A percentile compares a stretch with the other conserved stretches of the same genome.
phyloP scores from a whole-genome alignment of 1,140 invertebrate species.

The Rhopalosiphum maidis region DNA sequence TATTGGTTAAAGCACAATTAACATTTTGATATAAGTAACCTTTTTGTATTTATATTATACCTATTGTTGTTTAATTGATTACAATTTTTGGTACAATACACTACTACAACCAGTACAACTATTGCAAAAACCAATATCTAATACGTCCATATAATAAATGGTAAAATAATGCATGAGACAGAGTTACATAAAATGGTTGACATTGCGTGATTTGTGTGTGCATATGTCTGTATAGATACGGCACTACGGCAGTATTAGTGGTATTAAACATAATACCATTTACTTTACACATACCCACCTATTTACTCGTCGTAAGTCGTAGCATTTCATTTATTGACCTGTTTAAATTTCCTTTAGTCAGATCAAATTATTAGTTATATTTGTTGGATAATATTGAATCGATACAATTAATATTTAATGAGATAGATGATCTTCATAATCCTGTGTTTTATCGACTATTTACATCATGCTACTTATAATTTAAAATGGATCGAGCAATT shows the following conservation, averaged over 20 bases:
- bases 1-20: neutral
- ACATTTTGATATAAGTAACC: neutral
- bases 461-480: too few species aligned
- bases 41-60: neutral
- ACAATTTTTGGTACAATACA: neutral
- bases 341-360: neutral
- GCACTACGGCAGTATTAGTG: too few species aligned
- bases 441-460: neutral
- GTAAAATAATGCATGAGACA: neutral
- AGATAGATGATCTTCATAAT: neutral
- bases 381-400: neutral
- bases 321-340: neutral
- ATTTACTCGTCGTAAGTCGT: neutral
- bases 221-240: neutral
- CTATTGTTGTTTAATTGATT: neutral
- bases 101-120: neutral
- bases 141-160: neutral
- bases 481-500: neutral
- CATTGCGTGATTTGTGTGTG: constrained; percentile 6
- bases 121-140: neutral
- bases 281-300: neutral
- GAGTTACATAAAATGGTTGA: neutral
- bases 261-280: neutral
- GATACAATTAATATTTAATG: neutral
- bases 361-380: neutral